These are phyloP conservation scores for Cheilinus undulatus DNA, from an alignment of 2,113 vertebrate genomes.

Conservation along the genomic window DNA sequence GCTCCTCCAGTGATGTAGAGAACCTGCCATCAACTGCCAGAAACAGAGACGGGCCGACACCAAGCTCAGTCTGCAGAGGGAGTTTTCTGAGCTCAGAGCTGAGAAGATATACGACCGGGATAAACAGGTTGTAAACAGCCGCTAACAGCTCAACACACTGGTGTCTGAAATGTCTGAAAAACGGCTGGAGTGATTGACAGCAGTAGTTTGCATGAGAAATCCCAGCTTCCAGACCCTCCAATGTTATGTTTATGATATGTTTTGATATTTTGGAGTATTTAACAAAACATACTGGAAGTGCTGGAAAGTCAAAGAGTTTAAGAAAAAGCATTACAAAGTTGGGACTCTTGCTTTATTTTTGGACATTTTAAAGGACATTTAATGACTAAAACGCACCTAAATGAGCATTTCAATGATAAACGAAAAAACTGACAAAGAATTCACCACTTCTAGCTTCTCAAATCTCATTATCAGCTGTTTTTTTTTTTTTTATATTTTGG, in stretches of 20 bases:
- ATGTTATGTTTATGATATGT: neutral
- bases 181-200: neutral
- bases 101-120: constrained; percentile 44
- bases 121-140: constrained; percentile 32
- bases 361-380: too few species aligned
- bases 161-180: neutral
- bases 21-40: constrained; percentile 69
- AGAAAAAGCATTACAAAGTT: neutral
- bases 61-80: constrained; percentile 29
- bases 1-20: constrained; percentile 66
- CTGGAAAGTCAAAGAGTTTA: neutral
- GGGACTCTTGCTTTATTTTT: too few species aligned
- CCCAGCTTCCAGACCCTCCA: neutral
- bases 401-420: too few species aligned
- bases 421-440: too few species aligned
- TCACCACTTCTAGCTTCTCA: too few species aligned
- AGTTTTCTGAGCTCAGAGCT: constrained; percentile 49
- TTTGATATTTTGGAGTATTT: neutral
- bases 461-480: too few species aligned
- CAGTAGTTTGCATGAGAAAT: neutral
- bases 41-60: constrained; percentile 41
- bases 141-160: constrained; percentile 5
- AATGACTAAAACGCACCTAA: too few species aligned
- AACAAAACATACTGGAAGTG: too few species aligned
- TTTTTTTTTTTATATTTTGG: too few species aligned